phyloP scores from a whole-genome alignment of 2,888 invertebrate species.

The Bombylius discolor region DNA sequence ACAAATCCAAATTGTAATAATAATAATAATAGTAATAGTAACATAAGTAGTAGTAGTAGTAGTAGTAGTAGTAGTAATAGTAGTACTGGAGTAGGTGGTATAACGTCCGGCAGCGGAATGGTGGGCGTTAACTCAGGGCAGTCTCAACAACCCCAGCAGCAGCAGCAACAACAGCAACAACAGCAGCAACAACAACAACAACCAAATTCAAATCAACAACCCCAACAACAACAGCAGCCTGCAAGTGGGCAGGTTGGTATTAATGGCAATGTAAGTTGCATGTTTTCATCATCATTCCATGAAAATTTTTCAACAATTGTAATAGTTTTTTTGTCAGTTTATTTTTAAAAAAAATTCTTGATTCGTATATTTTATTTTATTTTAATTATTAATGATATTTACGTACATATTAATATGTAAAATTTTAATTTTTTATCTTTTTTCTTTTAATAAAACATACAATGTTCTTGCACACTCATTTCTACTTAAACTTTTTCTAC shows the following conservation, averaged over 20 bases:
- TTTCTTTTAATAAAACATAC: too few relatives aligned
- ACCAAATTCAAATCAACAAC: conserved; percentile 7
- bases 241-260: conserved; percentile 9
- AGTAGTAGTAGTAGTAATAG: background rate
- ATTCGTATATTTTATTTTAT: too few relatives aligned
- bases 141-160: conserved; percentile 18
- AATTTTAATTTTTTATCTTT: too few relatives aligned
- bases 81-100: conserved; percentile 2
- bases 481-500: too few relatives aligned
- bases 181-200: conserved; percentile 28
- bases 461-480: too few relatives aligned
- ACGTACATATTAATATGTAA: too few relatives aligned
- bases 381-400: too few relatives aligned
- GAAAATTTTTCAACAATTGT: too few relatives aligned
- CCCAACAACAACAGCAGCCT: conserved; percentile 18
- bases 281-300: too few relatives aligned
- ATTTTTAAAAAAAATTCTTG: too few relatives aligned
- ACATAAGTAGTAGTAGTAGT: background rate
- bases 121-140: conserved; percentile 14
- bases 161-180: conserved; percentile 18
- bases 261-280: conserved; percentile 16
- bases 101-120: conserved; percentile 8
- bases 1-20: background rate
- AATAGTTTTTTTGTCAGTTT: too few relatives aligned
- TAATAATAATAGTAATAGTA: background rate